Evolutionary conservation across 2,888 invertebrate species (phyloP).

Genomic region (Heliconius aoede): DNA sequence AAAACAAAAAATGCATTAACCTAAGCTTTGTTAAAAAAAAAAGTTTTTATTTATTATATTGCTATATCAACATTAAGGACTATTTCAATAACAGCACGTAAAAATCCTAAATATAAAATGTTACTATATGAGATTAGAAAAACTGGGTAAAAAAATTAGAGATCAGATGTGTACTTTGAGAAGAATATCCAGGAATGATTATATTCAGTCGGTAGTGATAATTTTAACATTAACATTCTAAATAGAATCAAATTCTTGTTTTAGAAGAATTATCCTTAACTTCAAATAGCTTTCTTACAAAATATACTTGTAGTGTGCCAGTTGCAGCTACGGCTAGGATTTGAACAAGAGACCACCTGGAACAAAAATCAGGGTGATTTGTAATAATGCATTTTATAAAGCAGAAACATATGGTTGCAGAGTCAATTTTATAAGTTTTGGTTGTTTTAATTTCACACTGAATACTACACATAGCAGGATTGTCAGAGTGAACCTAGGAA

Average conservation of each 20-base stretch:
- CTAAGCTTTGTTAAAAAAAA: not conserved
- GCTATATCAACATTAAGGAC: not conserved
- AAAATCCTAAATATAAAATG: not conserved
- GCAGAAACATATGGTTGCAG: too few relatives aligned
- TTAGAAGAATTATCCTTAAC: conserved; percentile 86
- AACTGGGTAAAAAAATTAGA: conserved; percentile 35
- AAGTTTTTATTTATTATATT: not conserved
- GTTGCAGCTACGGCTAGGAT: conserved; percentile 92
- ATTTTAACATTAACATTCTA: not conserved
- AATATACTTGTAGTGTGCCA: conserved; percentile 91
- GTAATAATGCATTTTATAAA: too few relatives aligned
- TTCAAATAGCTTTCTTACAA: conserved; percentile 94
- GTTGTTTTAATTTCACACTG: too few relatives aligned
- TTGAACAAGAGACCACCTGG: conserved; percentile 92
- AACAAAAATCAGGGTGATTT: conserved; percentile 42
- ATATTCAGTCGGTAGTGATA: conserved; percentile 46
- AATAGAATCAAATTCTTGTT: conserved; percentile 77
- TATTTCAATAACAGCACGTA: not conserved
- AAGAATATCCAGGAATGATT: conserved; percentile 48
- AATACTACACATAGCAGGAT: too few relatives aligned
- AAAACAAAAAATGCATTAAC: not conserved
- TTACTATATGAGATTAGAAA: not conserved
- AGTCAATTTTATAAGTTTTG: too few relatives aligned
- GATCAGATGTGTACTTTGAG: conserved; percentile 46
- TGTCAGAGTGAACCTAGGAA: too few relatives aligned